Conservation (phyloP, 1,140 invertebrate species). For the Gryllus bimaculatus region DNA sequence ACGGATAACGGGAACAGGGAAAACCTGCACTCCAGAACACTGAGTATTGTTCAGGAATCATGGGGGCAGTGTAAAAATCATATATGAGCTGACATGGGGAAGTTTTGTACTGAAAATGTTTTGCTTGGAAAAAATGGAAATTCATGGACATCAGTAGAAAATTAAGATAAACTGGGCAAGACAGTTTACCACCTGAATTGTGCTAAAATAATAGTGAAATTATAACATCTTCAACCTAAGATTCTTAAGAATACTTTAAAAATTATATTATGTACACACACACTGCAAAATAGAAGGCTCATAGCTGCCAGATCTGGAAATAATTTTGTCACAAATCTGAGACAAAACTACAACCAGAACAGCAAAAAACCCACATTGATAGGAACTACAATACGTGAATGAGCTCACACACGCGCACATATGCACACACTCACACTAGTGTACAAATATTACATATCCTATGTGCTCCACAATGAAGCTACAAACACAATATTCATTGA, state of each 20-base stretch:
- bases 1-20: background rate
- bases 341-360: background rate
- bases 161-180: background rate
- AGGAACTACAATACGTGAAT: constrained; percentile 4
- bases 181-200: background rate
- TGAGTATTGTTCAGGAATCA: background rate
- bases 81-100: background rate
- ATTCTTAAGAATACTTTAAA: background rate
- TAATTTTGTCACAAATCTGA: background rate
- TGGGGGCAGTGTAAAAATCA: background rate
- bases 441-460: background rate
- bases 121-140: too few relatives aligned
- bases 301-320: background rate
- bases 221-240: background rate
- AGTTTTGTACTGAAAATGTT: background rate
- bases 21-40: background rate
- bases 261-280: background rate
- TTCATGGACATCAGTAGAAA: background rate
- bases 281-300: constrained; percentile 1
- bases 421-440: background rate
- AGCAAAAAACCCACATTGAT: background rate
- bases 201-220: background rate
- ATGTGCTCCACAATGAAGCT: background rate
- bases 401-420: background rate
- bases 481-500: constrained; percentile 2